Evolutionary conservation across 2,888 invertebrate species (phyloP).

Genomic region (Yponomeuta malinellus): DNA sequence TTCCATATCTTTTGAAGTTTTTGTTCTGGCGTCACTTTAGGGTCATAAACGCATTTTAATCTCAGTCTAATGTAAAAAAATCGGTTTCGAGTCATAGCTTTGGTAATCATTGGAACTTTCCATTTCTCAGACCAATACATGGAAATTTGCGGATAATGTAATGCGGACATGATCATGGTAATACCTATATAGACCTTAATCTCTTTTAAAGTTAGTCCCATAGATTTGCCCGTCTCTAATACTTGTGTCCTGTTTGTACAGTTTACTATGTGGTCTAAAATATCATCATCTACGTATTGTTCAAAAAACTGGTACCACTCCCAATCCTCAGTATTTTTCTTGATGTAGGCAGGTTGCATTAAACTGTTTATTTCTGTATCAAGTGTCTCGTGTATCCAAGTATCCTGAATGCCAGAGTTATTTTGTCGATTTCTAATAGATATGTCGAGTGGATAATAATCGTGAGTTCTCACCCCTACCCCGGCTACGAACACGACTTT

Average conservation of each 20-base stretch:
- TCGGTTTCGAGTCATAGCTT: no score
- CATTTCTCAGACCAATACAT: background rate
- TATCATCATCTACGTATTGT: constrained; percentile 5
- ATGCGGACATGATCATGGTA: constrained; percentile 1
- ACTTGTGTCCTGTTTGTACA: no score
- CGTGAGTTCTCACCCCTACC: background rate
- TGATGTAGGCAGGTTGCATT: background rate
- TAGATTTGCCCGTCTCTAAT: background rate
- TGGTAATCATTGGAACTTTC: no score
- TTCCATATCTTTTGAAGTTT: constrained; percentile 1
- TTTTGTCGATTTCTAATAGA: background rate
- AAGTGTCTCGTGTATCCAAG: background rate
- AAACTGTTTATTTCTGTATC: background rate
- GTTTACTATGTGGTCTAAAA: background rate
- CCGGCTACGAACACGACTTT: background rate
- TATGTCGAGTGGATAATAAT: no score
- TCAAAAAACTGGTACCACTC: background rate
- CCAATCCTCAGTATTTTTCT: constrained; percentile 3
- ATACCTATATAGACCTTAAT: constrained; percentile 3
- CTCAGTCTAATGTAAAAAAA: no score
- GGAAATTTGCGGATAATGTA: constrained; percentile 6
- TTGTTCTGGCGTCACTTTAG: background rate
- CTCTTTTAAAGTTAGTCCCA: constrained; percentile 4
- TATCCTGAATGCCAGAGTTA: constrained; percentile 2
- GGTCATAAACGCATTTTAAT: no score